phyloP scores from a whole-genome alignment of 2,797 vertebrate species.

The Fringilla coelebs region DNA sequence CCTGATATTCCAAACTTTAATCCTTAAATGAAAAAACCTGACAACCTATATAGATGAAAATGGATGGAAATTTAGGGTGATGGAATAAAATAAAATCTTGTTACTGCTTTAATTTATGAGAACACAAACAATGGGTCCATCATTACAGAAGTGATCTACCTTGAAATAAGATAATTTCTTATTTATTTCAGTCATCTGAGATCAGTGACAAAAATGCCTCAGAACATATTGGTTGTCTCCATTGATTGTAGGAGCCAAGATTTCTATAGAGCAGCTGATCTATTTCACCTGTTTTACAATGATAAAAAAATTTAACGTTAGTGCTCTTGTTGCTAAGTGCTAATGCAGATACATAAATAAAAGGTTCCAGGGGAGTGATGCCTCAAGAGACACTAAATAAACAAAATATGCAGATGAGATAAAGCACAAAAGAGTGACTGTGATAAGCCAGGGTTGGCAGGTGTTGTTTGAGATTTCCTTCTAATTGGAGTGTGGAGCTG shows the following conservation, averaged over 20 bases:
- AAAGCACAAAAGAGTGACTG: not conserved
- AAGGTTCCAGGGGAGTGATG: not conserved
- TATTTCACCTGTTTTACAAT: not conserved
- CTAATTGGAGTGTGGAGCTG: not conserved
- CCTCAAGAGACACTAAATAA: not conserved
- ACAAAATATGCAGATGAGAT: conserved; percentile 7
- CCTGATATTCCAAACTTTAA: not conserved
- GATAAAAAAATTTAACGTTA: not conserved
- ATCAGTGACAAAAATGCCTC: not conserved
- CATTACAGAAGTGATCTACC: not conserved
- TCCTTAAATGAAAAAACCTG: not conserved
- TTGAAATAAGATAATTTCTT: not conserved
- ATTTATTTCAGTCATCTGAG: not conserved
- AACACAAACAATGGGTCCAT: not conserved
- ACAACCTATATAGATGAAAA: not conserved
- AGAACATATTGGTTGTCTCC: not conserved
- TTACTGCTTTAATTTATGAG: not conserved
- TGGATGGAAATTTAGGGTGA: not conserved
- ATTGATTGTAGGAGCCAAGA: not conserved
- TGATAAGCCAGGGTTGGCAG: not conserved
- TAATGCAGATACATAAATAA: not conserved
- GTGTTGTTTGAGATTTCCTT: not conserved
- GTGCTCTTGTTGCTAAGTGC: not conserved
- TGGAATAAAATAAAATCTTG: not conserved
- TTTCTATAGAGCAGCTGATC: not conserved